These are phyloP conservation scores for Diplodus sargus DNA, from an alignment of 2,797 vertebrate species.

Conservation along the genomic window DNA sequence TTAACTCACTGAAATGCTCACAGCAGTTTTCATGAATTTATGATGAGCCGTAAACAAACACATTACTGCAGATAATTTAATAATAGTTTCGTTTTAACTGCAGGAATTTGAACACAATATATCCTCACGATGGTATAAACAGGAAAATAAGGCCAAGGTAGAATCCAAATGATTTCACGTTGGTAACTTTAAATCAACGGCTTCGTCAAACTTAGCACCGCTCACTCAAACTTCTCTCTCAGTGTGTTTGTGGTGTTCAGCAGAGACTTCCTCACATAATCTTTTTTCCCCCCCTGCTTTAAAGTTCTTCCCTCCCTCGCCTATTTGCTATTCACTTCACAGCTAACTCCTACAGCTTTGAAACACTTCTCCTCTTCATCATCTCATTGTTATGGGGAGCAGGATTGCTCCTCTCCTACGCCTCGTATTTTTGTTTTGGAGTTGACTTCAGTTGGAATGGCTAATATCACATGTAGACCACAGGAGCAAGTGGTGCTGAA, in stretches of 20 bases:
- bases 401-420: slow-evolving; percentile 39
- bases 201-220: slow-evolving; percentile 53
- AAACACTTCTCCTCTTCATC: slow-evolving; percentile 62
- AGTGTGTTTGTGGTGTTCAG: slow-evolving; percentile 45
- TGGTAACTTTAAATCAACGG: slow-evolving; percentile 41
- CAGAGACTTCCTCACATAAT: slow-evolving; percentile 47
- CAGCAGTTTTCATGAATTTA: not conserved
- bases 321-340: slow-evolving; percentile 72
- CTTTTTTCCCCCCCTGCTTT: slow-evolving; percentile 25
- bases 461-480: slow-evolving; percentile 67
- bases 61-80: not conserved
- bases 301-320: slow-evolving; percentile 34
- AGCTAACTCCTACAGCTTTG: slow-evolving; percentile 63
- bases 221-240: slow-evolving; percentile 35
- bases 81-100: not conserved
- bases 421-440: slow-evolving; percentile 63
- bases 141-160: slow-evolving; percentile 24
- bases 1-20: not conserved
- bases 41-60: not conserved
- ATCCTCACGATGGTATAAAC: slow-evolving; percentile 5
- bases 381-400: slow-evolving; percentile 74
- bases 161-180: slow-evolving; percentile 16
- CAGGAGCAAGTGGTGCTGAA: slow-evolving; percentile 41
- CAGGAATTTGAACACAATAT: not conserved
- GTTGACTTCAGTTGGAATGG: slow-evolving; percentile 65